Percentiles rank a stretch among this genome's conserved stretches.
Conservation (phyloP, 2,113 vertebrate genomes). For the Alligator sinensis region DNA sequence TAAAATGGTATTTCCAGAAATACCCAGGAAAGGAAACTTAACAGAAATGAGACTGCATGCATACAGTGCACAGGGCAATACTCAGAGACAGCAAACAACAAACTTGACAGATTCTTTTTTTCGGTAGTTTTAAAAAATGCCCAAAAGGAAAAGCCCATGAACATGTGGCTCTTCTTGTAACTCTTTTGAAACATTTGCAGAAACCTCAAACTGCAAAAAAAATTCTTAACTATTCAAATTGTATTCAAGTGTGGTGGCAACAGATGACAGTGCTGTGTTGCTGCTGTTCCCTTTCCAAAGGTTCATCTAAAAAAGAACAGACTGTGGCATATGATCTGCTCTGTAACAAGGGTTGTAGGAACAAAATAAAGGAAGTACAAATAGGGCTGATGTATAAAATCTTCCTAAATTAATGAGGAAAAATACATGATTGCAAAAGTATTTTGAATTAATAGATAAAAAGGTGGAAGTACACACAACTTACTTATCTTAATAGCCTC, state of each 20-base stretch:
- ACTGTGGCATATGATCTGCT: background rate
- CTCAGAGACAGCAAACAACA: no score
- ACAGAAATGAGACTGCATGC: background rate
- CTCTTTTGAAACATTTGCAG: background rate
- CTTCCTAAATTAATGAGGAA: background rate
- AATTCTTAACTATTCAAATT: background rate
- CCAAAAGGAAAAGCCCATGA: no score
- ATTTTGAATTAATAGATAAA: background rate
- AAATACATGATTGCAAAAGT: background rate
- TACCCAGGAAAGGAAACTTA: background rate
- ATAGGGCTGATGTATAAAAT: fast-evolving
- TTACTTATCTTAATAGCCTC: background rate
- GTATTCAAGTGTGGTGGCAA: background rate
- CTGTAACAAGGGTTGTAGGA: background rate
- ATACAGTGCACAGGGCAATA: background rate
- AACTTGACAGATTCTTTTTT: no score
- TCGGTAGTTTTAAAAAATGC: no score
- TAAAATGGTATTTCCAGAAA: background rate
- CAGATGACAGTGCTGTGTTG: background rate
- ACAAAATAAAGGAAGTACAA: background rate
- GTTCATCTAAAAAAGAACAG: background rate
- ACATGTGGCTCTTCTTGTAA: background rate
- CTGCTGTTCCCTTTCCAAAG: background rate
- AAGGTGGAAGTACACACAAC: background rate
- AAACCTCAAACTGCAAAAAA: background rate